Evolutionary conservation across 2,888 invertebrate genomes (phyloP).

Genomic region (Agonopterix subpropinquella): DNA sequence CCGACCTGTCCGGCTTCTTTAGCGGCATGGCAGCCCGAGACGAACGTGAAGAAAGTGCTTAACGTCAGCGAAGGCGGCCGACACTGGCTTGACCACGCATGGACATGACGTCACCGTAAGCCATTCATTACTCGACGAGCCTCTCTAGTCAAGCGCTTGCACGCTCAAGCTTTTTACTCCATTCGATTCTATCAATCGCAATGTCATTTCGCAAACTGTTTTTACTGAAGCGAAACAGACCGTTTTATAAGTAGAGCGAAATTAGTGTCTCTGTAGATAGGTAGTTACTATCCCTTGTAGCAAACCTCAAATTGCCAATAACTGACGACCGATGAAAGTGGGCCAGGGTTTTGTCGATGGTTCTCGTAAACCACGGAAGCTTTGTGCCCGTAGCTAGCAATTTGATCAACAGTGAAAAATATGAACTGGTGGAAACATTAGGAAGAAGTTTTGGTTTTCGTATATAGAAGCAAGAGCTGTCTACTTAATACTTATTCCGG

Average conservation of each 20-base stretch:
- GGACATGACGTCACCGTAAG: constrained; percentile 25
- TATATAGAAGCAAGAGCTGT: too few species aligned
- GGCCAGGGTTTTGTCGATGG: constrained; percentile 27
- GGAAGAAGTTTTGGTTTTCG: too few species aligned
- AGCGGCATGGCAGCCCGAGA: constrained; percentile 21
- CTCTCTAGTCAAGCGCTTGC: not conserved
- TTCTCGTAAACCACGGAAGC: constrained; percentile 7
- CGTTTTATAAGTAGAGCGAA: constrained; percentile 16
- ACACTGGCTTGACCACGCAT: constrained; percentile 14
- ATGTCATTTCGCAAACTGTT: constrained; percentile 11
- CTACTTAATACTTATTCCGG: too few species aligned
- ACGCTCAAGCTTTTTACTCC: not conserved
- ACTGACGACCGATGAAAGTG: constrained; percentile 29
- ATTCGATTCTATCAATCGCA: not conserved
- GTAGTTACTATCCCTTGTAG: constrained; percentile 16
- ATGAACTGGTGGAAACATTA: too few species aligned
- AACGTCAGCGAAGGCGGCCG: constrained; percentile 21
- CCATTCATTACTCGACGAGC: constrained; percentile 15
- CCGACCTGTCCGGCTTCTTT: constrained; percentile 48
- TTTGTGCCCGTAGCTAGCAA: not conserved
- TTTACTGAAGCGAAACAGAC: constrained; percentile 20
- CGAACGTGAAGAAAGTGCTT: constrained; percentile 46
- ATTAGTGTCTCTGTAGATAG: constrained; percentile 13
- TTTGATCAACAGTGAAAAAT: too few species aligned
- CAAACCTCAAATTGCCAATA: constrained; percentile 24